A percentile compares a stretch with the other conserved stretches of the same genome.
Conservation (phyloP, 1,140 invertebrate genomes). For the Amyelois transitella region DNA sequence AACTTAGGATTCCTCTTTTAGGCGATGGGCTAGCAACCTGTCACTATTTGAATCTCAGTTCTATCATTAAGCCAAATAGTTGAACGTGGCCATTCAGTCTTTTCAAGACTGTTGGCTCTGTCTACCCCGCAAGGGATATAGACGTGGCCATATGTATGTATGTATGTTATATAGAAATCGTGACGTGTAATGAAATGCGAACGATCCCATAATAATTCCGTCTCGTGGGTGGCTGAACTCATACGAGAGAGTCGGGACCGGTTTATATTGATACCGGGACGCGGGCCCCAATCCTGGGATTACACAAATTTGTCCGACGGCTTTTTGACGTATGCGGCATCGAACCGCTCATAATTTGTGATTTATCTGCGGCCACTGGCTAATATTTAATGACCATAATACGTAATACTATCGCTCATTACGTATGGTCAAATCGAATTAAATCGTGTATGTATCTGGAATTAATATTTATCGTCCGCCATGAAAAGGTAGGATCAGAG, state of each 20-base stretch:
- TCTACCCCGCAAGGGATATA: too few species aligned
- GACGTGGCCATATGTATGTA: too few species aligned
- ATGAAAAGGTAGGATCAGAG: too few species aligned
- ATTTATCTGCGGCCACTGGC: not conserved
- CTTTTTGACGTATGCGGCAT: not conserved
- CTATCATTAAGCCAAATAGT: too few species aligned
- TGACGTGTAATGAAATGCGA: not conserved
- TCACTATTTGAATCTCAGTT: too few species aligned
- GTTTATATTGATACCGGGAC: constrained; percentile 29
- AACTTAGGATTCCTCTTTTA: too few species aligned
- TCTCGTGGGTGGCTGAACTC: constrained; percentile 6
- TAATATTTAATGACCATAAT: not conserved
- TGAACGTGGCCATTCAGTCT: too few species aligned
- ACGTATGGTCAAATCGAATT: not conserved
- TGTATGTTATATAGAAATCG: not conserved
- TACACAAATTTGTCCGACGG: not conserved
- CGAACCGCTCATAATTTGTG: not conserved
- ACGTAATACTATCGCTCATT: not conserved
- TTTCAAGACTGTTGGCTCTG: too few species aligned
- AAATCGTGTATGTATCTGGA: too few species aligned
- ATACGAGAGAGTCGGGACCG: constrained; percentile 12
- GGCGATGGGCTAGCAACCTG: too few species aligned
- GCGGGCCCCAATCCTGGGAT: constrained; percentile 3
- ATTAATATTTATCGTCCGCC: too few species aligned
- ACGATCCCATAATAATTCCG: constrained; percentile 2